Evolutionary conservation across 2,113 vertebrate species (phyloP).

Genomic region (Chiloscyllium plagiosum): DNA sequence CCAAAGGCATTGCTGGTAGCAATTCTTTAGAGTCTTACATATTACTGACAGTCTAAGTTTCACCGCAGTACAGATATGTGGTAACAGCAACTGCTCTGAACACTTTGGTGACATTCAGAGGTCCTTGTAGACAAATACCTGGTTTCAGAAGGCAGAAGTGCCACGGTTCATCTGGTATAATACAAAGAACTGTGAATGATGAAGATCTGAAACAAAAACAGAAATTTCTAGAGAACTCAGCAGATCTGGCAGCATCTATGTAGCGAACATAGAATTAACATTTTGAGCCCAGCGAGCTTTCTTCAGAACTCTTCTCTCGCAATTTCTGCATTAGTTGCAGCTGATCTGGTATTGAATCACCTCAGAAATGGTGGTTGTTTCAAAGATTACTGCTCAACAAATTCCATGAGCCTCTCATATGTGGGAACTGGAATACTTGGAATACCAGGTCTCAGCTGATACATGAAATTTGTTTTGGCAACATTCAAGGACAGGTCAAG

Average conservation of each 20-base stretch:
- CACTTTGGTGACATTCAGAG: neutral
- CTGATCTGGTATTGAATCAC: neutral
- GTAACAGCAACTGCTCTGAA: neutral
- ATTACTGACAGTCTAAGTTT: neutral
- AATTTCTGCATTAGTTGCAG: no score
- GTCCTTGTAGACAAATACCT: neutral
- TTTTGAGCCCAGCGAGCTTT: no score
- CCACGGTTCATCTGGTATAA: neutral
- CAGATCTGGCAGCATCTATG: no score
- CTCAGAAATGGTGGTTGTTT: neutral
- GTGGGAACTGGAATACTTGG: neutral
- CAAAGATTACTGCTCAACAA: neutral
- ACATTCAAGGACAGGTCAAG: neutral
- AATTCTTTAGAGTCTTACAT: neutral
- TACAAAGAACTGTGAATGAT: no score
- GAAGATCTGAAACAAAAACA: no score
- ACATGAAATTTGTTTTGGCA: neutral
- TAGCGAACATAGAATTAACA: no score
- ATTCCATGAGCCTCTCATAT: neutral
- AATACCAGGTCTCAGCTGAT: neutral
- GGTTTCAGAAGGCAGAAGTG: neutral
- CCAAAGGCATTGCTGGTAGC: no score
- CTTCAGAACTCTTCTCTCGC: no score
- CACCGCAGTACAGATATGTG: neutral
- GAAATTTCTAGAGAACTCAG: no score